A percentile compares a stretch with the other conserved stretches of the same genome.
Conservation (phyloP, 2,888 invertebrate species). For the Dryococelus australis region DNA sequence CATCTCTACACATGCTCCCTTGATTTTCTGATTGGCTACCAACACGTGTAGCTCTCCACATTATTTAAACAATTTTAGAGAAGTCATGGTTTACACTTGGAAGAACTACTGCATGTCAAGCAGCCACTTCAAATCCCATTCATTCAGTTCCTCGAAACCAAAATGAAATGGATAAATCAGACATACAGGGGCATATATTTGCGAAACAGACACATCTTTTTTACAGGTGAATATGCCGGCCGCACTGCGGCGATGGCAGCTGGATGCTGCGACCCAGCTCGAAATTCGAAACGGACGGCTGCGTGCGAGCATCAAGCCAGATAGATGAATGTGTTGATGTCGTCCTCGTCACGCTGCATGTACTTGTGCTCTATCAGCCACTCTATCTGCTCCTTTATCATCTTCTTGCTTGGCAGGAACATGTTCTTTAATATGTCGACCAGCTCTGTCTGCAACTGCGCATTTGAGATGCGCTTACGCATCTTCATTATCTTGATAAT, state of each 20-base stretch:
- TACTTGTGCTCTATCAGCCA: slow-evolving; percentile 99
- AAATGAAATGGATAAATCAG: background rate
- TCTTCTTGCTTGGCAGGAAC: slow-evolving; percentile 98
- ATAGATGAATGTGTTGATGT: slow-evolving; percentile 97
- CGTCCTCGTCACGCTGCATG: slow-evolving; percentile 94
- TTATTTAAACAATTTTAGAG: too few species aligned
- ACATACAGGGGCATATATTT: background rate
- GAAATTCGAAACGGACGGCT: background rate
- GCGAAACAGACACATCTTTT: too few species aligned
- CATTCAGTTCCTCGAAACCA: too few species aligned
- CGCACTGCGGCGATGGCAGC: background rate
- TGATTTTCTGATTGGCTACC: too few species aligned
- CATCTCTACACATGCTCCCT: too few species aligned
- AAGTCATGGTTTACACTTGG: too few species aligned
- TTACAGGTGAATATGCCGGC: background rate
- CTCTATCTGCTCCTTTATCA: slow-evolving; percentile 99
- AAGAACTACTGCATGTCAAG: too few species aligned
- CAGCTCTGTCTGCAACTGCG: slow-evolving; percentile 94
- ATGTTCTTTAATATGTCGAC: slow-evolving; percentile 98
- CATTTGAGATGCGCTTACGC: slow-evolving; percentile 93
- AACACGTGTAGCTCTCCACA: too few species aligned
- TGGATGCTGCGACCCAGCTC: background rate
- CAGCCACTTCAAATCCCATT: too few species aligned
- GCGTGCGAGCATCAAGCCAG: slow-evolving; percentile 78
- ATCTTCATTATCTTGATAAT: slow-evolving; percentile 99